These are phyloP conservation scores for Lepidocolaptes lacrymiger DNA, from an alignment of 2,797 vertebrate species.

Conservation along the genomic window DNA sequence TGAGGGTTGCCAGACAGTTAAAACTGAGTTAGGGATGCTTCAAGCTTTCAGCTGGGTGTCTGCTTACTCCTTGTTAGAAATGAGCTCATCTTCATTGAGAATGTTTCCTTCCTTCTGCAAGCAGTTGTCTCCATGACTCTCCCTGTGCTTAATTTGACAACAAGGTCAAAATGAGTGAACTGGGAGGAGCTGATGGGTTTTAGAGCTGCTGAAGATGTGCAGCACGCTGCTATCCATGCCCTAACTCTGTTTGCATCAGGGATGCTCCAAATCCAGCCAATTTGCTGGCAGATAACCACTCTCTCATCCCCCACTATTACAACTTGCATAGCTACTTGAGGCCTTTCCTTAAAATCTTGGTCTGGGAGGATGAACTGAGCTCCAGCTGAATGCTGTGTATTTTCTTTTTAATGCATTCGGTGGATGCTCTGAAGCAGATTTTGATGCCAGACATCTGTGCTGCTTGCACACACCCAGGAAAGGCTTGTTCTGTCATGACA, in stretches of 20 bases:
- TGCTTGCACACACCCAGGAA: not conserved
- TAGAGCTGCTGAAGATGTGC: not conserved
- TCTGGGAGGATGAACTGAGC: not conserved
- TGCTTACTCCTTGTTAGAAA: not conserved
- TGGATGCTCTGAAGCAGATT: conserved; percentile 31
- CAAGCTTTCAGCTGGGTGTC: not conserved
- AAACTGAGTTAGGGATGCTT: not conserved
- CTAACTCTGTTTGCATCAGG: not conserved
- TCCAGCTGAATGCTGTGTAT: not conserved
- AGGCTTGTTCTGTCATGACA: not conserved
- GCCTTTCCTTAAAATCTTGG: conserved; percentile 11
- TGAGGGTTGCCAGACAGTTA: not conserved
- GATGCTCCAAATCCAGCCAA: not conserved
- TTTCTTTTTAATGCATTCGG: not conserved
- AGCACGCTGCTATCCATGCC: not conserved
- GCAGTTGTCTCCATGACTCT: not conserved
- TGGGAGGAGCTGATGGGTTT: not conserved
- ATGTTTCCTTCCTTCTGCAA: not conserved
- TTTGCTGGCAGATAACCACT: not conserved
- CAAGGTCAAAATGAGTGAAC: not conserved
- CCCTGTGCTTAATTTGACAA: not conserved
- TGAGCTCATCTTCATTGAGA: not conserved
- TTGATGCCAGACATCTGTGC: conserved; percentile 33
- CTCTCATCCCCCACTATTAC: not conserved
- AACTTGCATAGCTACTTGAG: not conserved